Evolutionary conservation across 2,113 vertebrate species (phyloP), one percentile per base, ranked within the genome.

Genomic region (Fulmarus glacialis): DNA sequence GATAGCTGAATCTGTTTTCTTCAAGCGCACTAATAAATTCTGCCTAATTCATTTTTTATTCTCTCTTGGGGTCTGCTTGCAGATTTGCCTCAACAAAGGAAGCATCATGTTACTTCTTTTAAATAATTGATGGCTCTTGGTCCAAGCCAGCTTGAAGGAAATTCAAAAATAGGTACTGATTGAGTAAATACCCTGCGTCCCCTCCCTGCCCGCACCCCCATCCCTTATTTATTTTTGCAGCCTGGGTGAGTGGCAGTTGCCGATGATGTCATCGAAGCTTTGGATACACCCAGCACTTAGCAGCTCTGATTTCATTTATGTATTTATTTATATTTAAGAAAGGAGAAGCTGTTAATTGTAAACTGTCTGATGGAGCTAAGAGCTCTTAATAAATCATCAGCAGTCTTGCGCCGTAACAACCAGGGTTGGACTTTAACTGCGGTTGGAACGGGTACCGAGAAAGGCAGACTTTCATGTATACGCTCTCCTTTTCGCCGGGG

Each of bases 31-130:
- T 99, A 99, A 99, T 99, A 99, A 99, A 99, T 99, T 99, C 99
- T 99, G 98, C 98, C 99, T 99, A 99, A 99, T 99, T 99, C 99
- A 99, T 99, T 99, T 99, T 99, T 99, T 99, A 99, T 99, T 99
- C 99, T 99, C 99, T 99, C 99, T 98, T 94, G 98, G 99, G 99
- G 99, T 98, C 98, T 98, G 98, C 98, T 99, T 99, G 99, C 98
- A 99, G 99, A 99, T 99, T 99, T 99, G 99, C 98, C 97, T 99
- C 99, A 99, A 99, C 99, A 99, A 99, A 99, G 99, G 99, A 99
- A 99, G 99, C 99, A 99, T 99, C 99, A 98, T 98, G 99, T 99
- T 99, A 99, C 99, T 98, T 99, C 99, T 98, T 98, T 99, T 99
- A 99, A 99, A 99, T 99, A 99, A 99, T 99, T 99, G 99, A 99